A percentile compares a stretch with the other conserved stretches of the same genome.
Conservation (phyloP, 2,797 vertebrate species). For the Danio aesculapii region DNA sequence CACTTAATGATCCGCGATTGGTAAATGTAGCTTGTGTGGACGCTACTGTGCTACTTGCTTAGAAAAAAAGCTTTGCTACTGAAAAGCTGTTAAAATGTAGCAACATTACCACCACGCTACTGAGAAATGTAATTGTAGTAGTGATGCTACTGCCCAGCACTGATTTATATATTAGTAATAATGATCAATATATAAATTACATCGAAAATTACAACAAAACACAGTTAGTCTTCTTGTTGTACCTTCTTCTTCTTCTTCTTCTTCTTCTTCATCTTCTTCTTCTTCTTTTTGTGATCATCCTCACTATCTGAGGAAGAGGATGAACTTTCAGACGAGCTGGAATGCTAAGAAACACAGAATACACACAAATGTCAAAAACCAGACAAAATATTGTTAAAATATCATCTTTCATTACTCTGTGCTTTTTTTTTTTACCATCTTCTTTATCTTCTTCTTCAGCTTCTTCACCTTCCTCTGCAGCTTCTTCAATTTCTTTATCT, state of each 20-base stretch:
- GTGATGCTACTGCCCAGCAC: too few species aligned
- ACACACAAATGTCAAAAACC: background rate
- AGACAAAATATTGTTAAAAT: background rate
- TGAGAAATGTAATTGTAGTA: too few species aligned
- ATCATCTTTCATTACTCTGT: slow-evolving; percentile 1
- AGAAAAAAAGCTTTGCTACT: too few species aligned
- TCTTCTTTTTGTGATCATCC: slow-evolving; percentile 41
- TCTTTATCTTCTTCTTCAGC: background rate
- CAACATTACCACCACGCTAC: too few species aligned
- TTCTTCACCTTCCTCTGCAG: background rate
- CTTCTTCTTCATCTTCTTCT: slow-evolving; percentile 10
- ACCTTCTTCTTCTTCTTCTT: slow-evolving; percentile 34
- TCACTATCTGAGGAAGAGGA: slow-evolving; percentile 47
- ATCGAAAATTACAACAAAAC: too few species aligned
- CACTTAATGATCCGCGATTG: too few species aligned
- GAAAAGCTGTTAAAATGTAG: too few species aligned
- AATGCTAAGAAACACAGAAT: slow-evolving; percentile 27
- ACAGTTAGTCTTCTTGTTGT: too few species aligned
- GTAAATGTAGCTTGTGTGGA: too few species aligned
- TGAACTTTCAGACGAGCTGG: slow-evolving; percentile 43
- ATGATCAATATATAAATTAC: too few species aligned
- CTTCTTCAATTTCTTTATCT: background rate
- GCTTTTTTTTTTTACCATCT: slow-evolving; percentile 9
- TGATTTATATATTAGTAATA: too few species aligned
- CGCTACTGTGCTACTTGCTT: too few species aligned